Conservation (phyloP, 2,113 vertebrate species). For the Seriola quinqueradiata region DNA sequence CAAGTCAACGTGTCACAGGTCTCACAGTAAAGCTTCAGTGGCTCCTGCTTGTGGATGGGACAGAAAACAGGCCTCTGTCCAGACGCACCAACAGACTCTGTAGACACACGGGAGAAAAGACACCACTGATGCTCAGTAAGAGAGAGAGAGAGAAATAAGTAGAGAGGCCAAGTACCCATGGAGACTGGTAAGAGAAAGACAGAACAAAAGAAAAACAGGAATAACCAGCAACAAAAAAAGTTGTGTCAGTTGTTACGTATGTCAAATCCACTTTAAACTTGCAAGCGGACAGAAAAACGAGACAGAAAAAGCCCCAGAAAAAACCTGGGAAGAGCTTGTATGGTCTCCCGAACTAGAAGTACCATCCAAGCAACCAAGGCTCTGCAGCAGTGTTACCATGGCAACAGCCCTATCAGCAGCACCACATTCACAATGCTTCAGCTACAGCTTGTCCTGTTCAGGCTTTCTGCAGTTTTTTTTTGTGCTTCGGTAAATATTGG, state of each 20-base stretch:
- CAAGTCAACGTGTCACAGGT: slow-evolving; percentile 98
- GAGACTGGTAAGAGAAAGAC: neutral
- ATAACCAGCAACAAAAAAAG: neutral
- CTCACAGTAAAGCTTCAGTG: slow-evolving; percentile 98
- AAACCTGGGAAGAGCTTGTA: slow-evolving; percentile 4
- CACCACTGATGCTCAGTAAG: neutral
- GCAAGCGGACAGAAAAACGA: neutral
- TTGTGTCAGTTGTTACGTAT: neutral
- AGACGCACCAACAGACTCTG: slow-evolving; percentile 92
- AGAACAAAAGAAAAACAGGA: neutral
- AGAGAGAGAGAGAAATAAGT: neutral
- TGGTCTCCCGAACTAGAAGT: slow-evolving; percentile 13
- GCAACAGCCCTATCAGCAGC: slow-evolving; percentile 57
- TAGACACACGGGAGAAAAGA: slow-evolving; percentile 43
- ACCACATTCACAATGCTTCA: slow-evolving; percentile 10
- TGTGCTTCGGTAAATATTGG: neutral
- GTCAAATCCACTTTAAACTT: neutral
- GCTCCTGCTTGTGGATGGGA: slow-evolving; percentile 97
- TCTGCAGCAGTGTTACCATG: slow-evolving; percentile 65
- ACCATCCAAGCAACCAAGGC: slow-evolving; percentile 28
- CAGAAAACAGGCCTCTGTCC: slow-evolving; percentile 98
- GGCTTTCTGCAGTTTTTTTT: slow-evolving; percentile 7
- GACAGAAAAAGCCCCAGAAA: neutral
- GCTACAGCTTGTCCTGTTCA: slow-evolving; percentile 14
- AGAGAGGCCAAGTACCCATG: neutral